Base-by-base conservation (phyloP, 2,797 vertebrate species). In the Buphagus erythrorhynchus region DNA sequence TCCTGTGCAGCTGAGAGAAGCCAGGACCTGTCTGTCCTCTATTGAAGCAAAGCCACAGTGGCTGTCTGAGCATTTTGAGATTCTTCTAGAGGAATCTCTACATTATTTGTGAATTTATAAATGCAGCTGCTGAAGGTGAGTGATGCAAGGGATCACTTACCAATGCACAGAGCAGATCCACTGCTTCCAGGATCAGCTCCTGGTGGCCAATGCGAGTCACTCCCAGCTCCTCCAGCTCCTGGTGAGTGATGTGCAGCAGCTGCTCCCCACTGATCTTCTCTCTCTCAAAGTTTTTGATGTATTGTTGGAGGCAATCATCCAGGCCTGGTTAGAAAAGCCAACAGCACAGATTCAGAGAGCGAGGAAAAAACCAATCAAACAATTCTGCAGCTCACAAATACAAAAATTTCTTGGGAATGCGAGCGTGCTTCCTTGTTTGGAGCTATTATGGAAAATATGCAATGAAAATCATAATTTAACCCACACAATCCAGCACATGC, bases 251-350 rank as follows among this genome's bases (percentile, higher is more conserved):
- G 98, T 98, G 98, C 28, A 99, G 97, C 93, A 99, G 97, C 97
- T 98, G 99, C 86, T 99, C 98, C 3, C 99, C 99, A 8, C 96
- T 99, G 98, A 99, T 99, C 98, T 98, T 98, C 96, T 99, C 99
- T 62, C 98, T 97, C 97, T 99, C 99, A 65, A 99, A 99, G 90
- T 98, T 99, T 97, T 99, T 99, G 90, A 99, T 99, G 91, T 99
- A 99, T 97, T 98, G 98, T 96, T 99, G 98, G 94, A 99, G 98
- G 97, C 98, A 99, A 91, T 99, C 99, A 45, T 99, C 99, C 62
- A 99, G 98, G 75, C 98, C 99, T 99, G 95, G 65, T 55, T 51
- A 59, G 89, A 82, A 78, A 86, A 91, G 35, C 35, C 84, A 89
- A 57, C 17, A 92, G 45, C 1, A 31, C 16, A 33, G 38, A 28